Conservation (phyloP, 2,113 vertebrate species). For the Charina bottae region DNA sequence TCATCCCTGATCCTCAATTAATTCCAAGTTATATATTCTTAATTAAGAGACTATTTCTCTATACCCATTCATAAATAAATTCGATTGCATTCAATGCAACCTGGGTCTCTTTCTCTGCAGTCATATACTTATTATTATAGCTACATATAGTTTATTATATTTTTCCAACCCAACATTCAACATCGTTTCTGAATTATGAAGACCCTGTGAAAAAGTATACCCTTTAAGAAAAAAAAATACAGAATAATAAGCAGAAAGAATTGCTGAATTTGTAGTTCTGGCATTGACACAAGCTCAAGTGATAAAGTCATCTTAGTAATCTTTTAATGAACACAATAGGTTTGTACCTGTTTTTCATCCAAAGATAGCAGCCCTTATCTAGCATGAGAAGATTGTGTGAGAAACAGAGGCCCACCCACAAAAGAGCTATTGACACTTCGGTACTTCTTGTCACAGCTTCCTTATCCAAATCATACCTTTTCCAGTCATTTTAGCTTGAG, state of each 20-base stretch:
- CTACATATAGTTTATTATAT: background rate
- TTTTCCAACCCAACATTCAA: background rate
- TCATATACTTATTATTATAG: background rate
- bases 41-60: background rate
- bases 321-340: constrained; percentile 13
- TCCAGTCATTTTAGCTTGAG: background rate
- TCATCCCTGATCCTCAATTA: background rate
- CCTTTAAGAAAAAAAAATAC: background rate
- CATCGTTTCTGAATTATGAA: background rate
- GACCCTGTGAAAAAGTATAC: background rate
- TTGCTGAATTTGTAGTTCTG: background rate
- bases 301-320: background rate
- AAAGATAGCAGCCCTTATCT: constrained; percentile 10
- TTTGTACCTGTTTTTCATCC: constrained; percentile 26
- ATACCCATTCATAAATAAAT: background rate
- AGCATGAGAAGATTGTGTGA: constrained; percentile 5
- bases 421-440: background rate
- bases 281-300: background rate
- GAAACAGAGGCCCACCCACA: background rate
- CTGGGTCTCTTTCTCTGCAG: background rate
- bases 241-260: background rate
- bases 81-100: background rate
- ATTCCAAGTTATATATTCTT: background rate
- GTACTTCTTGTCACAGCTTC: background rate
- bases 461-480: background rate